Evolutionary conservation across 2,113 vertebrate species (phyloP), one percentile per base, ranked within the genome.

Genomic region (Leptocoma aspasia): DNA sequence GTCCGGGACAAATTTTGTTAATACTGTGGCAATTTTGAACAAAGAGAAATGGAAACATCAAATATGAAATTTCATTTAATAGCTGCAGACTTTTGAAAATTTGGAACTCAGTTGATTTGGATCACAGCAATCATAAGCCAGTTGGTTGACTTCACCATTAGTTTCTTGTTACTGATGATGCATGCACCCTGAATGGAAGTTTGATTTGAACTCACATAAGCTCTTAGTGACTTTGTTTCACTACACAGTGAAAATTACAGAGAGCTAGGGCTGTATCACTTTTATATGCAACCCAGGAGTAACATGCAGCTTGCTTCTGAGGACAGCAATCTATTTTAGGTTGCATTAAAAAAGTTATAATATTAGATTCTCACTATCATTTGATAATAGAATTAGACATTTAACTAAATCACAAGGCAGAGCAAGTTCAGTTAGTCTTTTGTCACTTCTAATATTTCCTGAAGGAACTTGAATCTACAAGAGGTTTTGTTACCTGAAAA

Each of bases 121-220:
- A 30, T 12, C 31, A 3, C 15, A 54, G 21, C 37, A 65, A 39
- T 49, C 3, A 22, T 41, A 64, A 63, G 10, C 4, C 5, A 15
- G 8, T 17, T 66, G 9, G 6, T 8, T 79, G 11, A 61, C 4
- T 65, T 73, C 33, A 60, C 21, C 26, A 33, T 45, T 19, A 23
- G 5, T 37, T 86, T 65, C 28, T 11, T 73, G 8, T 33, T 49
- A 57, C 6, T 59, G 28, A 30, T 54, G 37, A 22, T 33, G 10
- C 4, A 0, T 45, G 5, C 15, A 7, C 6, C 7, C 15, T 63
- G 21, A 5, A 8, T 20, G 9, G 13, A 59, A 64, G 15, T 45
- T 77, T 64, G 9, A 37, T 60, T 37, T 41, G 26, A 39, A 50
- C 4, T 69, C 73, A 5, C 11, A 24, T 37, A 64, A 60, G 11